Evolutionary conservation across 2,113 vertebrate species (phyloP), one percentile per base, ranked within the genome.

Genomic region (Trichechus manatus): DNA sequence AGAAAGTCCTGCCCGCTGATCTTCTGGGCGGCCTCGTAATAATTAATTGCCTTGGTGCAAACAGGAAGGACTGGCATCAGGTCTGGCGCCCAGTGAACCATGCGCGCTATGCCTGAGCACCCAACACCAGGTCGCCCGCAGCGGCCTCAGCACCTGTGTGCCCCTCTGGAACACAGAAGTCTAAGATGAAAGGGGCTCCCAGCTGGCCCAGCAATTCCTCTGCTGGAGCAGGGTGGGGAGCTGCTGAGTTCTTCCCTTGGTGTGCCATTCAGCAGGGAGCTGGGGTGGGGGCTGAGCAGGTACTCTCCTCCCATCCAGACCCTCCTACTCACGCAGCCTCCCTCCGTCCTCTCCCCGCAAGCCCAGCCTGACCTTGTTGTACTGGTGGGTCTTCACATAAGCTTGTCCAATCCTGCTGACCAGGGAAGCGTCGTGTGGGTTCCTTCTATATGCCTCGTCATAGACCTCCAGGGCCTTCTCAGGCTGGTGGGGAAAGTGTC

Each of bases 391-490:
- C 95, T 98, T 98, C 87, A 99, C 98, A 1, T 98, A 98, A 1
- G 98, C 98, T 42, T 98, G 98, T 33, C 99, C 98, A 0, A 98
- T 99, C 90, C 98, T 98, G 95, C 97, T 98, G 79, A 98, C 95
- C 96, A 99, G 96, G 1, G 95, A 85, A 79, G 98, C 98, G 0
- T 99, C 98, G 0, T 97, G 97, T 0, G 98, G 98, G 81, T 98
- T 98, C 94, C 98, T 98, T 31, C 97, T 98, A 27, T 98, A 98
- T 53, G 98, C 98, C 83, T 98, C 97, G 0, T 98, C 97, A 14
- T 99, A 99, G 31, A 98, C 98, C 84, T 98, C 98, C 85, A 99
- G 97, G 56, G 99, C 99, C 97, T 98, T 99, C 80, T 99, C 98
- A 1, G 99, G 99, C 99, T 99, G 91, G 63, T 22, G 95, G 74